Evolutionary conservation across 2,797 vertebrate genomes (phyloP).

Genomic region (Emydoidea blandingii): DNA sequence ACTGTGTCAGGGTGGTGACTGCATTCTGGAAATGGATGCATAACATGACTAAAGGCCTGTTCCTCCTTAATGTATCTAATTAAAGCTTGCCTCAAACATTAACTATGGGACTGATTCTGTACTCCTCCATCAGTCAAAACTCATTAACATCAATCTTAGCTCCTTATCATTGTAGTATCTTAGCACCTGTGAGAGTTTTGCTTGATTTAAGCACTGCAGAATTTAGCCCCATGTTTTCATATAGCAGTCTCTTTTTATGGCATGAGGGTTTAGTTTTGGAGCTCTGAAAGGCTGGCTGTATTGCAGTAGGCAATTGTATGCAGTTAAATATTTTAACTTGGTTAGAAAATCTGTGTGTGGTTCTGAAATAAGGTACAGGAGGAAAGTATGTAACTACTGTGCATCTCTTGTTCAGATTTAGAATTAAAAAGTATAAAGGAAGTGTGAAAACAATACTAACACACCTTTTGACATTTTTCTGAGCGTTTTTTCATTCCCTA

Average conservation of each 20-base stretch:
- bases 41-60: not conserved
- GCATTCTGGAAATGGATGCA: not conserved
- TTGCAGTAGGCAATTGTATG: not conserved
- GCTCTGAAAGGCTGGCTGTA: not conserved
- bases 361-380: not conserved
- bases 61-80: not conserved
- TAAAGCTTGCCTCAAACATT: slow-evolving; percentile 11
- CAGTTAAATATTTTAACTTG: not conserved
- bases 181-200: not conserved
- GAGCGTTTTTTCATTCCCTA: not conserved
- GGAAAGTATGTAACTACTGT: not conserved
- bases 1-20: not conserved
- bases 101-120: not conserved
- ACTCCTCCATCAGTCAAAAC: not conserved
- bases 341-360: not conserved
- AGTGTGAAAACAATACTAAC: not conserved
- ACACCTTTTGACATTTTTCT: not conserved
- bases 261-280: not conserved
- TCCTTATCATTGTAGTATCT: not conserved
- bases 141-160: not conserved
- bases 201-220: not conserved
- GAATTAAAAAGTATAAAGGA: not conserved
- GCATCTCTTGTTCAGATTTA: not conserved
- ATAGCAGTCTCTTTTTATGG: not conserved
- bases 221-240: not conserved